Conservation (phyloP, 2,888 invertebrate species). For the Nomada fucata region DNA sequence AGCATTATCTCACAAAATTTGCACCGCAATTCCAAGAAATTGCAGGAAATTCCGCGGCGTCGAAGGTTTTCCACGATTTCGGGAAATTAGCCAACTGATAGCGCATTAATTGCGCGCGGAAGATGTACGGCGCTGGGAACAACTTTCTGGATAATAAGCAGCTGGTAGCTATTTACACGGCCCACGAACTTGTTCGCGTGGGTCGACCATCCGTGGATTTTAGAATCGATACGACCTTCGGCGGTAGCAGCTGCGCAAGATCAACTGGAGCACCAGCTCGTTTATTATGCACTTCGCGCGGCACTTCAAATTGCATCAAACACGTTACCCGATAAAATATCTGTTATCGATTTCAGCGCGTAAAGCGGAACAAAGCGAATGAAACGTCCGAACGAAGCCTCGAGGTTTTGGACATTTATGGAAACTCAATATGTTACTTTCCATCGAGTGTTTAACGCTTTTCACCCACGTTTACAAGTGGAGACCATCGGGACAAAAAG, state of each 20-base stretch:
- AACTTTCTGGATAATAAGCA: constrained; percentile 62
- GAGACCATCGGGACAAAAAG: too few species aligned
- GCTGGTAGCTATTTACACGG: constrained; percentile 68
- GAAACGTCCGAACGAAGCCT: background rate
- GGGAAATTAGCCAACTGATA: constrained; percentile 9
- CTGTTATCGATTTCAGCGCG: constrained; percentile 5
- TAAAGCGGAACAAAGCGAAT: constrained; percentile 1
- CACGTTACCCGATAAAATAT: constrained; percentile 25
- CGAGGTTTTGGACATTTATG: too few species aligned
- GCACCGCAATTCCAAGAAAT: background rate
- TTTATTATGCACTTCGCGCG: constrained; percentile 27
- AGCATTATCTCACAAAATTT: background rate
- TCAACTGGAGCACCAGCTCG: constrained; percentile 55
- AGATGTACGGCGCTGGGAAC: constrained; percentile 50
- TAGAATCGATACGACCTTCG: constrained; percentile 73
- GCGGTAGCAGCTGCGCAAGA: constrained; percentile 50
- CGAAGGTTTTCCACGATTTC: background rate
- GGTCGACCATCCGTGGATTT: constrained; percentile 70
- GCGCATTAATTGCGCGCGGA: constrained; percentile 44
- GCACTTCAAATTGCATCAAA: constrained; percentile 39
- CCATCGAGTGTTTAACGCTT: too few species aligned
- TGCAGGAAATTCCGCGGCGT: background rate
- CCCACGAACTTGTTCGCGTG: constrained; percentile 71
- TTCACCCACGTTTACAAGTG: too few species aligned
- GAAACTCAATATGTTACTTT: too few species aligned